Evolutionary conservation across 2,113 vertebrate genomes (phyloP), one percentile per base, ranked within the genome.

Genomic region (Empidonax alnorum): DNA sequence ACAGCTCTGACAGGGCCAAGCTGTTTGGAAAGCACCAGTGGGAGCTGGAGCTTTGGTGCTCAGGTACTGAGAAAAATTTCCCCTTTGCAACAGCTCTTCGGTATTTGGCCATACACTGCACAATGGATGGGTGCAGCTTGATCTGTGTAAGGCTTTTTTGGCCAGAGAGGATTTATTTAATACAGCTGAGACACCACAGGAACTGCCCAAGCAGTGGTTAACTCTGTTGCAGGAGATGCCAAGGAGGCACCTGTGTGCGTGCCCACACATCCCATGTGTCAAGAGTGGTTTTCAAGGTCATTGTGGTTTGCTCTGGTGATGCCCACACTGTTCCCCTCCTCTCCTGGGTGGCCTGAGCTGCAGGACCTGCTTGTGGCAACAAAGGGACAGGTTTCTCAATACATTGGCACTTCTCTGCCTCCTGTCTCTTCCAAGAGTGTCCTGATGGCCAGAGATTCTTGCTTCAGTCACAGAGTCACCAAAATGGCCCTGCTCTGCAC

Each of bases 301-400:
- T 3, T 13, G 1, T 46, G 22, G 28, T 44, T 92, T 69, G 27
- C n/a, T 62, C 27, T 61, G 59, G 25, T 30, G 52, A 31, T 71
- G 25, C 14, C 24, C 25, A 3, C 1, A 1, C 15, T 58, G 28
- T 28, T 85, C 16, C 14, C 12, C 20, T 21, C 12, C 10, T 14
- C 47, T 42, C 22, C 35, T 20, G 24, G 9, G 21, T 58, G 18
- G 27, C 39, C 49, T 17, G 7, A 61, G 53, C 28, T 23, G 23
- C 52, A 63, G 58, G 65, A 50, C 9, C 41, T 61, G 16, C 21
- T 75, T 2, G 0, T 14, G 31, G 23, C 1, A 3, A 5, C 0
- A 1, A 33, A n/a, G 10, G 9, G n/a, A 55, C 20, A 35, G 46
- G 37, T 5, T 76, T 2, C 21, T 59, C n/a, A 39, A 28, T 67